Conservation (phyloP, 1,140 invertebrate genomes). For the Hylaeus volcanicus region DNA sequence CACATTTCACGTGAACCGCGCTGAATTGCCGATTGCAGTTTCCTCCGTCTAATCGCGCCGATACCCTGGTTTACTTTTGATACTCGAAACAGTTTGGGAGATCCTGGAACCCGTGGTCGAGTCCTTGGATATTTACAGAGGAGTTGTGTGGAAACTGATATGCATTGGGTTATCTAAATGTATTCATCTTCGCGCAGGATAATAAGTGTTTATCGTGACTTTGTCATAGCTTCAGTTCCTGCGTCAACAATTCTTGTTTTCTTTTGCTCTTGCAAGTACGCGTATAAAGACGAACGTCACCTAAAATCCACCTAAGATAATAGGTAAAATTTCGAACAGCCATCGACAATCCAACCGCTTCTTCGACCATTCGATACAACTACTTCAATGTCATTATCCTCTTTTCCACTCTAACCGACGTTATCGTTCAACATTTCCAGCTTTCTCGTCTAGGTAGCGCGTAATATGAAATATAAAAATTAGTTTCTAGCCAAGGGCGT, state of each 20-base stretch:
- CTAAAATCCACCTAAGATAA: no score
- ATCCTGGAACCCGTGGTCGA: background rate
- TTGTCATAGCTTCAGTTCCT: no score
- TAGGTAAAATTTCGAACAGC: no score
- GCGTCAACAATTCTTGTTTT: no score
- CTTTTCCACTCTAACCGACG: background rate
- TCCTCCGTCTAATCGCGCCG: constrained; percentile 19
- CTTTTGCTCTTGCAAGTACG: no score
- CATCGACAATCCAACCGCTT: no score
- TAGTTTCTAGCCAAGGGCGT: constrained; percentile 35
- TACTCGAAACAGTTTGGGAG: background rate
- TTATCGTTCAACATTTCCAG: constrained; percentile 5
- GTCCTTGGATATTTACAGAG: background rate
- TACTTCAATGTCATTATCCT: background rate
- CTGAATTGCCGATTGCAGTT: constrained; percentile 12
- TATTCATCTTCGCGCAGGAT: no score
- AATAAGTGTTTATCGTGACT: no score
- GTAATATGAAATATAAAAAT: constrained; percentile 47
- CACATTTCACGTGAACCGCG: constrained; percentile 11
- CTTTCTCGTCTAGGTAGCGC: background rate
- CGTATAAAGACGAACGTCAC: no score
- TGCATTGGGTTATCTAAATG: no score
- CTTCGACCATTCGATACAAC: background rate
- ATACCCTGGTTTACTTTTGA: constrained; percentile 16
- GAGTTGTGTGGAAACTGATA: background rate